Evolutionary conservation across 2,113 vertebrate genomes (phyloP), one percentile per base, ranked within the genome.

Genomic region (Calypte anna): DNA sequence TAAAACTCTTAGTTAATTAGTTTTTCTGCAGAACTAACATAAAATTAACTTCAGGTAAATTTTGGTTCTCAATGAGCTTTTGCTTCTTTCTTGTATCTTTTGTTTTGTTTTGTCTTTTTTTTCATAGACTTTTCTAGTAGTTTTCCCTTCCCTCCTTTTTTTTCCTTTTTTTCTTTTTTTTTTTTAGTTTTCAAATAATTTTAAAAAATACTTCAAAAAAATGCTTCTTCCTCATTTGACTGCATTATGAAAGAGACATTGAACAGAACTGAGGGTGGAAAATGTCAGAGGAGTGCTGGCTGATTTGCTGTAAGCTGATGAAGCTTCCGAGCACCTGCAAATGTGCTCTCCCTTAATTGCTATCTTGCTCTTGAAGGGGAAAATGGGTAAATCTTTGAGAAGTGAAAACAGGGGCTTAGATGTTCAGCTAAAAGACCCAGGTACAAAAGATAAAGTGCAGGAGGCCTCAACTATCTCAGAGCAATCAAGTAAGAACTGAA

Each of bases 61-160:
- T 72, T 46, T 75, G 6, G 2, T 15, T 59, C 8, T 59, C 9
- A 3, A 19, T 22, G 4, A 67, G 1, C 30, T 63, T 59, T 63
- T 69, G 2, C 22, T 69, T 46, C 21, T 54, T 66, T 57, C 5
- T n/a, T 79, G 82, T 38, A 38, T 38, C 36, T 25, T 64, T 5
- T 38, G 33, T 4, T 18, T 48, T 40, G 10, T 40, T 40, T 12
- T 40, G 40, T 40, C 40, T 40, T 38, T n/a, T n/a, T 79, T 86
- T 63, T 13, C 23, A 38, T n/a, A 23, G n/a, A 50, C 7, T 6
- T 54, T 82, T n/a, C 20, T 50, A 9, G 31, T 58, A 44, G 48
- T n/a, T 27, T 58, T 72, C 1, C 2, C 2, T 1, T 33, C 7
- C 4, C 3, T 3, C 1, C 23, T 54, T 30, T 38, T 38, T 38